These are phyloP conservation scores for Stegodyphus dumicola DNA, from an alignment of 1,140 invertebrate genomes.

Conservation along the genomic window DNA sequence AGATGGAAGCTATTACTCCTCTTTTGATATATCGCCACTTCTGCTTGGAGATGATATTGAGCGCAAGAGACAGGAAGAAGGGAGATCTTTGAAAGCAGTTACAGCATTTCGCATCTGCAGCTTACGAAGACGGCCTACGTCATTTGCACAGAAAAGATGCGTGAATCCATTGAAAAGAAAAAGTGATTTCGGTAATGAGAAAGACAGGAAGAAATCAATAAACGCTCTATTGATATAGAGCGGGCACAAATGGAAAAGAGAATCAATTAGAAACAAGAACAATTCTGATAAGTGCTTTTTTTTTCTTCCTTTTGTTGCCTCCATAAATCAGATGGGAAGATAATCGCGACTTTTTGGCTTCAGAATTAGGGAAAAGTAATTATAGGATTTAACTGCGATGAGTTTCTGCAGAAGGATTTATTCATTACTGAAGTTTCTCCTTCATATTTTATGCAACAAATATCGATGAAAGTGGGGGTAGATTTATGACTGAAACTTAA, in stretches of 20 bases:
- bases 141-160: neutral
- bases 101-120: neutral
- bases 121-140: neutral
- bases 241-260: constrained; percentile 30
- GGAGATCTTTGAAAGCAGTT: neutral
- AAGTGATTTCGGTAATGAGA: constrained; percentile 34
- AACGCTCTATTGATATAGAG: constrained; percentile 3
- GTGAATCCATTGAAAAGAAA: neutral
- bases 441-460: constrained; percentile 53
- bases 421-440: constrained; percentile 54
- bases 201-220: constrained; percentile 49
- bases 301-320: constrained; percentile 11
- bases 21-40: too few relatives aligned
- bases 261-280: constrained; percentile 51
- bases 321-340: constrained; percentile 50
- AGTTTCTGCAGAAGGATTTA: constrained; percentile 47
- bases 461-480: constrained; percentile 22
- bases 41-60: too few relatives aligned
- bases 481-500: constrained; percentile 48
- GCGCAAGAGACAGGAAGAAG: too few relatives aligned
- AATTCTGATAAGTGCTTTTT: constrained; percentile 46
- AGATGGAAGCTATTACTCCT: too few relatives aligned
- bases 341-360: constrained; percentile 54
- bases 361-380: constrained; percentile 59
- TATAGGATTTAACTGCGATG: constrained; percentile 54